Conservation (phyloP, 2,113 vertebrate species). For the Psittacus erithacus region DNA sequence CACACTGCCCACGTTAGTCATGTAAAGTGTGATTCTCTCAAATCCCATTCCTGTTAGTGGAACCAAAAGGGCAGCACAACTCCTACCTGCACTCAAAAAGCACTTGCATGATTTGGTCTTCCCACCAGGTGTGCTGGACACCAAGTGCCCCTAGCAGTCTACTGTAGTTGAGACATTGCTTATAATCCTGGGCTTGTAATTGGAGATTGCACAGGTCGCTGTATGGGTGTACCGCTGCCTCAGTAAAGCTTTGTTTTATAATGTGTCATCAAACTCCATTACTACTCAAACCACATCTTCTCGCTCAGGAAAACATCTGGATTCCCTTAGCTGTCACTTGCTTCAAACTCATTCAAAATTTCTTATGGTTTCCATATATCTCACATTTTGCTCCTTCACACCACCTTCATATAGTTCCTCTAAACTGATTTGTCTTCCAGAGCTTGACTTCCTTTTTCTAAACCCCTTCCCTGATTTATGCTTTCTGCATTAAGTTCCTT, state of each 20-base stretch:
- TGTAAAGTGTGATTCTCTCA: background rate
- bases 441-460: background rate
- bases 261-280: accelerated
- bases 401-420: background rate
- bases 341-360: background rate
- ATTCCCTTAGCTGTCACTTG: background rate
- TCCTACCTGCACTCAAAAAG: background rate
- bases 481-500: background rate
- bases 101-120: background rate
- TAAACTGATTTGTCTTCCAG: background rate
- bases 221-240: background rate
- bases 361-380: background rate
- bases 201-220: accelerated
- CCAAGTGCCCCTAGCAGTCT: background rate
- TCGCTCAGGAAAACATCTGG: accelerated
- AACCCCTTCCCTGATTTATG: background rate
- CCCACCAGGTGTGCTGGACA: background rate
- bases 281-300: background rate
- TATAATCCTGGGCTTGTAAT: background rate
- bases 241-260: background rate
- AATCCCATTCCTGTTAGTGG: accelerated
- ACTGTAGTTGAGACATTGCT: background rate
- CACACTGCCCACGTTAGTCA: background rate
- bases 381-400: background rate
- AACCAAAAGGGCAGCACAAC: background rate